These are phyloP conservation scores for Takifugu ocellatus DNA, from an alignment of 2,797 vertebrate species.

Conservation along the genomic window DNA sequence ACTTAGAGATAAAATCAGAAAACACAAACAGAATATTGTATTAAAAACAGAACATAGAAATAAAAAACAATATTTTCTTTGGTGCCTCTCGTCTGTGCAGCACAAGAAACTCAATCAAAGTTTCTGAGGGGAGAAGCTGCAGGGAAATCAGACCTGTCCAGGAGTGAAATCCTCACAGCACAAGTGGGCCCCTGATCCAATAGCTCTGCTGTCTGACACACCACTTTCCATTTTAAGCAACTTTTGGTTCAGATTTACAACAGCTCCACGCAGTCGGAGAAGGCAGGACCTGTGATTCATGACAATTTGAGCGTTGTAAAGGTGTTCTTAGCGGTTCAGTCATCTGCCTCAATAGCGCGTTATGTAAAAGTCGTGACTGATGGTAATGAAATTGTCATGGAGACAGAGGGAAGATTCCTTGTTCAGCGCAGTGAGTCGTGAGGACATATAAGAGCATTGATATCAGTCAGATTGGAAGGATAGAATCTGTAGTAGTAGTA, in stretches of 20 bases:
- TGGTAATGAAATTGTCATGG: conserved; percentile 44
- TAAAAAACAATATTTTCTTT: conserved; percentile 8
- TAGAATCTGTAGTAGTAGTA: neutral
- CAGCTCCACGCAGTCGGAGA: conserved; percentile 4
- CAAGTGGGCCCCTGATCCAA: conserved; percentile 17
- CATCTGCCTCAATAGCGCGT: conserved; percentile 30
- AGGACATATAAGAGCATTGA: neutral
- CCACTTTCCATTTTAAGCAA: conserved; percentile 16
- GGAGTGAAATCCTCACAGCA: conserved; percentile 10
- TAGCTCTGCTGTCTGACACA: conserved; percentile 14
- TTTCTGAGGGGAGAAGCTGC: conserved; percentile 20
- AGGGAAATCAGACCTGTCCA: conserved; percentile 24
- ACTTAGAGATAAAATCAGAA: neutral
- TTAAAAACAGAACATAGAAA: neutral
- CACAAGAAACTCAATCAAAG: conserved; percentile 19
- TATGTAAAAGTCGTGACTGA: conserved; percentile 48
- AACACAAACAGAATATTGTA: conserved; percentile 9
- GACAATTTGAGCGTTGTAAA: conserved; percentile 24
- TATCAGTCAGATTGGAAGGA: neutral
- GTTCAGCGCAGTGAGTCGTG: neutral
- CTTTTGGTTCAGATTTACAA: conserved; percentile 1
- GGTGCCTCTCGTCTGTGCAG: conserved; percentile 15
- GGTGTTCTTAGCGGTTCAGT: conserved; percentile 19
- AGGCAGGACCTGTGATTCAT: conserved; percentile 20
- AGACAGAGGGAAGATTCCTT: conserved; percentile 26